These are phyloP conservation scores for Caranx ignobilis DNA, from an alignment of 2,113 vertebrate species.

Conservation along the genomic window DNA sequence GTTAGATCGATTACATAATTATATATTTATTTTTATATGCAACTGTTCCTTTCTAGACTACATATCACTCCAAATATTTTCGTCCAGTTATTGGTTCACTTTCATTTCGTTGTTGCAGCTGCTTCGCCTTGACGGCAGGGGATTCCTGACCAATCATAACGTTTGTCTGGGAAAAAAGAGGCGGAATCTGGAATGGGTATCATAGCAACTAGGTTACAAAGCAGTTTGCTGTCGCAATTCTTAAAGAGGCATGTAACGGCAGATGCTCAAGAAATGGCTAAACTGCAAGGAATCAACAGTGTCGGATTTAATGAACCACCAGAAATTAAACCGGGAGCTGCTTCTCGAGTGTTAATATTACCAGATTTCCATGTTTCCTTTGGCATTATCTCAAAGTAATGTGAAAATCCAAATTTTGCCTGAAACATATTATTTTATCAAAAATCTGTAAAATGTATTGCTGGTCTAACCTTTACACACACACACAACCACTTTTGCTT, in stretches of 20 bases:
- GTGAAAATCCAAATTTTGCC: no score
- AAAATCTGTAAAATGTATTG: no score
- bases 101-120: conserved; percentile 32
- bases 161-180: not conserved
- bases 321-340: no score
- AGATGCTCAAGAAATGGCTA: not conserved
- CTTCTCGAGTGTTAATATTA: no score
- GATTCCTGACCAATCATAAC: conserved; percentile 46
- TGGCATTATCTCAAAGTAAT: no score
- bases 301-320: no score
- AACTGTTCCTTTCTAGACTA: not conserved
- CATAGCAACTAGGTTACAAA: conserved; percentile 56
- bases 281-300: not conserved
- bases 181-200: conserved; percentile 30
- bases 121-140: conserved; percentile 38
- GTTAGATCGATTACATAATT: conserved; percentile 14
- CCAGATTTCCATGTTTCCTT: no score
- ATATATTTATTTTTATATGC: conserved; percentile 1
- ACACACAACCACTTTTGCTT: no score
- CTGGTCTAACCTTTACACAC: no score
- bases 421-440: no score
- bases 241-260: not conserved
- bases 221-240: conserved; percentile 41
- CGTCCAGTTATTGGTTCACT: conserved; percentile 41
- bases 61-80: not conserved